A percentile compares a stretch with the other conserved stretches of the same genome.
Conservation (phyloP, 1,140 invertebrate genomes). For the Procambarus virginalis region DNA sequence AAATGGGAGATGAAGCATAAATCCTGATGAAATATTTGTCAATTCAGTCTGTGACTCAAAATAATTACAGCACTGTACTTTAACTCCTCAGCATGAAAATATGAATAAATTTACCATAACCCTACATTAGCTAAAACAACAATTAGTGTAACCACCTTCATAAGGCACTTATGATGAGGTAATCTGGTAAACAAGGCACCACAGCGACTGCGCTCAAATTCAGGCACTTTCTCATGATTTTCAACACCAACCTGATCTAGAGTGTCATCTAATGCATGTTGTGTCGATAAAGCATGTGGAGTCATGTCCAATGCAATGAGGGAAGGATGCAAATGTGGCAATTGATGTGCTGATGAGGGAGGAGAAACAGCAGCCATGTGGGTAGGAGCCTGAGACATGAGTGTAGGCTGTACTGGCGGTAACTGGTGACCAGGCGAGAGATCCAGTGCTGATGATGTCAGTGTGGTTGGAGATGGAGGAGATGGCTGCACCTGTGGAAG, state of each 20-base stretch:
- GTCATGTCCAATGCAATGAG: constrained; percentile 21
- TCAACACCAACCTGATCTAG: constrained; percentile 37
- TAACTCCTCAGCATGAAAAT: too few species aligned
- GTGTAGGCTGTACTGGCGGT: constrained; percentile 13
- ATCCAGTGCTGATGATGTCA: constrained; percentile 52
- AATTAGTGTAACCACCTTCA: constrained; percentile 13
- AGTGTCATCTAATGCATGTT: constrained; percentile 26
- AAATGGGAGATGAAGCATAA: too few species aligned
- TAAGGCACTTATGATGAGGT: constrained; percentile 34
- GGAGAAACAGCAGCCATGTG: not conserved
- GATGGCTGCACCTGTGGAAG: constrained; percentile 23
- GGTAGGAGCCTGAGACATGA: constrained; percentile 2
- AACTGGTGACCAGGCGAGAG: constrained; percentile 38
- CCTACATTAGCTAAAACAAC: not conserved
- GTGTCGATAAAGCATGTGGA: constrained; percentile 21
- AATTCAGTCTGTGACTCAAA: too few species aligned
- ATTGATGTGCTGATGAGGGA: constrained; percentile 30
- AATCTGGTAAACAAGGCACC: constrained; percentile 20
- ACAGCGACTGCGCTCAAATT: constrained; percentile 24
- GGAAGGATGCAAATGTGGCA: constrained; percentile 23
- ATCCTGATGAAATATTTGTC: too few species aligned
- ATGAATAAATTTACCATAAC: not conserved
- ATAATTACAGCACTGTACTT: too few species aligned
- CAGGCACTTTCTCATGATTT: constrained; percentile 2
- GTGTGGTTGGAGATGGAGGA: not conserved